Percentiles rank a stretch among this genome's conserved stretches.
Evolutionary conservation across 2,113 vertebrate genomes (phyloP).

Genomic region (Grammomys dolichurus): DNA sequence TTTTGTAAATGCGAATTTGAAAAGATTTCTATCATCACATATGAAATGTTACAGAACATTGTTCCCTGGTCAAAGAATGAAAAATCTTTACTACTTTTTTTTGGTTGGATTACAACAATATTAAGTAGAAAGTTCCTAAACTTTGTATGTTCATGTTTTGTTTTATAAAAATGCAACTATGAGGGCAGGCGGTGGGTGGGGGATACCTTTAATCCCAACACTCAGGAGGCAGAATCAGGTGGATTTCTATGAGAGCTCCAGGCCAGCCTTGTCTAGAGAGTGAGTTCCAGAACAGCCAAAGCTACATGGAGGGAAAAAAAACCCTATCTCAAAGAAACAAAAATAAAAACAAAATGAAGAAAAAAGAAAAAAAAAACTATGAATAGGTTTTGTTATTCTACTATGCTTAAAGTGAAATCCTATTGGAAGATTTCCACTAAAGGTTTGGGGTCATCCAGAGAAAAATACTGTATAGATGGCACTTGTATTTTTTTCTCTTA

Average conservation of each 20-base stretch:
- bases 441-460: background rate
- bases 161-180: conserved; percentile 21
- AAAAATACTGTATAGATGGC: conserved; percentile 34
- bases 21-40: conserved; percentile 23
- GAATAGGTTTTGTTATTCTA: conserved; percentile 36
- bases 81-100: conserved; percentile 16
- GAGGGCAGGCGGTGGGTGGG: background rate
- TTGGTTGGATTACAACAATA: conserved; percentile 36
- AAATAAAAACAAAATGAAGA: too few relatives aligned
- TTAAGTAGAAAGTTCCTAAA: conserved; percentile 38
- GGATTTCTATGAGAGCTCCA: background rate
- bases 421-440: background rate
- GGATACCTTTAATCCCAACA: background rate
- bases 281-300: background rate
- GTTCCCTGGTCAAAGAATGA: conserved; percentile 16
- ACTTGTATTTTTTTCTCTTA: conserved; percentile 51
- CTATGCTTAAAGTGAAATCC: conserved; percentile 57
- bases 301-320: background rate
- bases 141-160: conserved; percentile 34
- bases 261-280: background rate
- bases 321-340: background rate
- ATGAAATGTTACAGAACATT: conserved; percentile 49
- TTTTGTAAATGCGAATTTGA: conserved; percentile 41
- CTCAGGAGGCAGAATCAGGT: background rate
- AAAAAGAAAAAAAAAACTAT: background rate